Evolutionary conservation across 2,888 invertebrate genomes (phyloP).

Genomic region (Heterodera filipjevi): DNA sequence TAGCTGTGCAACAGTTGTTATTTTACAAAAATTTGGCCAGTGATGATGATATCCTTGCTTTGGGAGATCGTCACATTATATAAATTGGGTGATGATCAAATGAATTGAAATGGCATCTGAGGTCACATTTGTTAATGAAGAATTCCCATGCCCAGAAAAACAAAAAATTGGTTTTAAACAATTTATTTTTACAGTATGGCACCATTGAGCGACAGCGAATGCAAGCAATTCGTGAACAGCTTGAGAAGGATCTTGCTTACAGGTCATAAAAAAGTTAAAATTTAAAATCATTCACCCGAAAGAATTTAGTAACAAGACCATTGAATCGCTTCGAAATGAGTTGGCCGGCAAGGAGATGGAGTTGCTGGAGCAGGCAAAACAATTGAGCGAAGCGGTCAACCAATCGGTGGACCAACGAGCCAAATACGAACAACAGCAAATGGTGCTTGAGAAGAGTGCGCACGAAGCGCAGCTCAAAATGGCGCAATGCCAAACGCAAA

Average conservation of each 20-base stretch:
- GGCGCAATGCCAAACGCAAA: slow-evolving; percentile 25
- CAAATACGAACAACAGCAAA: slow-evolving; percentile 15
- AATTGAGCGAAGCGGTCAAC: slow-evolving; percentile 8
- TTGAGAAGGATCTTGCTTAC: slow-evolving; percentile 22
- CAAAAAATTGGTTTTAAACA: too few species aligned
- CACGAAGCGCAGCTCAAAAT: slow-evolving; percentile 24
- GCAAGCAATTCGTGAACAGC: slow-evolving; percentile 31
- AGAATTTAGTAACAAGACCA: slow-evolving; percentile 24
- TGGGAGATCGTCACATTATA: neutral
- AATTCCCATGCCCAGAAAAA: too few species aligned
- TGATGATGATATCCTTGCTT: slow-evolving; percentile 17
- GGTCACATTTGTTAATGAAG: neutral
- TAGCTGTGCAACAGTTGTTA: too few species aligned
- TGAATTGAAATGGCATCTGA: slow-evolving; percentile 10
- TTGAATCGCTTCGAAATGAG: slow-evolving; percentile 32
- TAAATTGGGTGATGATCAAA: neutral
- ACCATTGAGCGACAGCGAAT: slow-evolving; percentile 32
- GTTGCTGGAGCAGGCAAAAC: slow-evolving; percentile 21
- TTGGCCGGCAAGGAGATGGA: slow-evolving; percentile 29
- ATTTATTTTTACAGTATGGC: slow-evolving; percentile 29
- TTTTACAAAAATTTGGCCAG: too few species aligned
- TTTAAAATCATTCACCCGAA: too few species aligned
- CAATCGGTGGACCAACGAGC: slow-evolving; percentile 17
- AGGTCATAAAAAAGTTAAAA: too few species aligned
- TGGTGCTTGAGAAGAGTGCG: slow-evolving; percentile 23